Percentiles rank a stretch among this genome's conserved stretches.
Evolutionary conservation across 2,797 vertebrate species (phyloP).

Genomic region (Sphenopsis melanotis): DNA sequence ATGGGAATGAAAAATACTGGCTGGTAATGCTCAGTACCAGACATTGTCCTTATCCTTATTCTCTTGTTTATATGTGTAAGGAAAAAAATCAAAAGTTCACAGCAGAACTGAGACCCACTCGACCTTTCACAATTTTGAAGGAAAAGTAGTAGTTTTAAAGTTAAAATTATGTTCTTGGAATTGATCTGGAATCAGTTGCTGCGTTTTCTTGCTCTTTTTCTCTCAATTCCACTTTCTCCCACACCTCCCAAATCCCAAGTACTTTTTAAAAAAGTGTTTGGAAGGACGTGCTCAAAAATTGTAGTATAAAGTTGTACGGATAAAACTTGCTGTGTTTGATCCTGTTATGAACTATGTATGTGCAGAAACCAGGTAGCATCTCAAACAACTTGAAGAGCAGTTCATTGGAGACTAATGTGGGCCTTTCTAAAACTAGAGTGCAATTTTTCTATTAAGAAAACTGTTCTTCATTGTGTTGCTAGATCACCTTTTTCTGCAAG

Average conservation of each 20-base stretch:
- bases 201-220: not conserved
- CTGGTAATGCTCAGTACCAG: not conserved
- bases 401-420: not conserved
- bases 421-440: not conserved
- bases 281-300: not conserved
- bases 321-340: not conserved
- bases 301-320: not conserved
- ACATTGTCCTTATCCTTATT: not conserved
- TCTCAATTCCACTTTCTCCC: not conserved
- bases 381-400: not conserved
- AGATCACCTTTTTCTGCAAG: not conserved
- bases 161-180: not conserved
- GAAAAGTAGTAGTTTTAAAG: not conserved
- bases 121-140: not conserved
- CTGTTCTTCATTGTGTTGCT: not conserved
- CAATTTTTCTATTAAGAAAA: not conserved
- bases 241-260: not conserved
- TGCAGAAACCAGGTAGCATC: not conserved
- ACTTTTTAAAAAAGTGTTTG: not conserved
- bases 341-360: rapidly evolving
- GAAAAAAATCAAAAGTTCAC: not conserved
- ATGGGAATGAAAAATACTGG: not conserved
- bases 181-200: not conserved
- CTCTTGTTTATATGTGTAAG: not conserved
- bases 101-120: not conserved